A percentile compares a stretch with the other conserved stretches of the same genome.
These are phyloP conservation scores for Pteronura brasiliensis DNA, from an alignment of 2,113 vertebrate genomes.

Conservation along the genomic window DNA sequence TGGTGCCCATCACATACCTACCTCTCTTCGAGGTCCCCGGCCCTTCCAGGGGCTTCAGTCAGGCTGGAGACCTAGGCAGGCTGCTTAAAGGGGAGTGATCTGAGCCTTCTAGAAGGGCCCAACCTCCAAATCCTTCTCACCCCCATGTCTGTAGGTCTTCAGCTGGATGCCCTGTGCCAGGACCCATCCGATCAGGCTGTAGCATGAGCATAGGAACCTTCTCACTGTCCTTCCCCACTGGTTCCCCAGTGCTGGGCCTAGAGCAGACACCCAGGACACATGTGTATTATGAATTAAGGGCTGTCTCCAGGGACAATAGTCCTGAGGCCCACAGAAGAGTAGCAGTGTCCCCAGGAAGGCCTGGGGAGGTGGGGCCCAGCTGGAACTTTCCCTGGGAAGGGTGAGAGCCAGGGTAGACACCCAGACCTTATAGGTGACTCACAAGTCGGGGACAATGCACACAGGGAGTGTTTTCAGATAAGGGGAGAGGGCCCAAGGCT, in stretches of 20 bases:
- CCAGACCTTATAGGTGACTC: neutral
- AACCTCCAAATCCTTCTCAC: neutral
- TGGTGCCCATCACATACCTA: neutral
- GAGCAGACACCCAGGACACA: neutral
- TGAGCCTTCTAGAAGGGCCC: neutral
- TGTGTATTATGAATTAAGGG: neutral
- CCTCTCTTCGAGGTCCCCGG: accelerated
- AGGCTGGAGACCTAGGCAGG: neutral
- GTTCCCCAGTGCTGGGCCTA: neutral
- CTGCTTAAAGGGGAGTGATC: neutral
- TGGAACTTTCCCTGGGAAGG: neutral
- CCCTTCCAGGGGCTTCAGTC: neutral
- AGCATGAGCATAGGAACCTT: neutral
- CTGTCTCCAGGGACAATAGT: neutral
- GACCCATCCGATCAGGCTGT: neutral
- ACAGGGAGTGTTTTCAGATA: neutral
- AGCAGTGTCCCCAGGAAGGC: neutral
- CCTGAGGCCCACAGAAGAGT: neutral
- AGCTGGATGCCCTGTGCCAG: neutral
- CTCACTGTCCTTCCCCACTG: neutral
- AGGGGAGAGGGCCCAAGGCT: too few species aligned
- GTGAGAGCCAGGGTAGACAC: neutral
- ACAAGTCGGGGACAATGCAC: neutral
- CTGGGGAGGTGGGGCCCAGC: neutral
- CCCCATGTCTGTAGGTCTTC: neutral